Conservation (phyloP, 2,113 vertebrate species). For the Solea solea region DNA sequence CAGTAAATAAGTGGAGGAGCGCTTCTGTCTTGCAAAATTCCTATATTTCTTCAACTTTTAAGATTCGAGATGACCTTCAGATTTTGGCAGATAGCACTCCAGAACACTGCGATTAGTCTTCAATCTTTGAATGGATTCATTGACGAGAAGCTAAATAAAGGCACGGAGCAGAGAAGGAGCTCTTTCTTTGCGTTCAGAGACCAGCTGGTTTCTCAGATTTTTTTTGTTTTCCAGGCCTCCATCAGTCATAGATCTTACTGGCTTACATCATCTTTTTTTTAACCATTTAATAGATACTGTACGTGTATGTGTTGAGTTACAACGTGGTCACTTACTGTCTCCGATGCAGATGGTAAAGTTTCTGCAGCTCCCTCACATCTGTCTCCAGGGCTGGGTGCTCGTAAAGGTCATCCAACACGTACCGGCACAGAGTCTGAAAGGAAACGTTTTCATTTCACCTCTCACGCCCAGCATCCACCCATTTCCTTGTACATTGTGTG, state of each 20-base stretch:
- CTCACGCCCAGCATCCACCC: conserved; percentile 9
- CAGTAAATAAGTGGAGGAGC: conserved; percentile 13
- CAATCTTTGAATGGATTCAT: conserved; percentile 65
- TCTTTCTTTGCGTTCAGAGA: conserved; percentile 52
- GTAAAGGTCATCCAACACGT: conserved; percentile 92
- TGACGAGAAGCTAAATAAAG: conserved; percentile 61
- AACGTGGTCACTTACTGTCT: conserved; percentile 87
- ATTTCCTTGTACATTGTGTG: conserved; percentile 6
- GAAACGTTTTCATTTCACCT: conserved; percentile 40
- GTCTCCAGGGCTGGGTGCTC: conserved; percentile 93
- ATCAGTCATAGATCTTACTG: conserved; percentile 18
- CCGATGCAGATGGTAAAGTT: conserved; percentile 90
- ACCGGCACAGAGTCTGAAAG: conserved; percentile 90
- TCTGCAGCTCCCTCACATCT: conserved; percentile 92
- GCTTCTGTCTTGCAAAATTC: conserved; percentile 3
- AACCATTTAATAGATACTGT: background rate
- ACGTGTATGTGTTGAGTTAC: background rate
- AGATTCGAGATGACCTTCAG: conserved; percentile 51
- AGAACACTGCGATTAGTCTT: conserved; percentile 55
- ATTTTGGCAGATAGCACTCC: conserved; percentile 27
- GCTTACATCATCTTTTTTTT: background rate
- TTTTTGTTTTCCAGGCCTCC: conserved; percentile 9
- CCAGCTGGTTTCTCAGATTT: conserved; percentile 19
- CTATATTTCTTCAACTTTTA: conserved; percentile 32
- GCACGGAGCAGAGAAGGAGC: conserved; percentile 39